Percentiles rank a stretch among this genome's conserved stretches.
Conservation (phyloP, 2,888 invertebrate genomes). For the Calameuta pallipes region DNA sequence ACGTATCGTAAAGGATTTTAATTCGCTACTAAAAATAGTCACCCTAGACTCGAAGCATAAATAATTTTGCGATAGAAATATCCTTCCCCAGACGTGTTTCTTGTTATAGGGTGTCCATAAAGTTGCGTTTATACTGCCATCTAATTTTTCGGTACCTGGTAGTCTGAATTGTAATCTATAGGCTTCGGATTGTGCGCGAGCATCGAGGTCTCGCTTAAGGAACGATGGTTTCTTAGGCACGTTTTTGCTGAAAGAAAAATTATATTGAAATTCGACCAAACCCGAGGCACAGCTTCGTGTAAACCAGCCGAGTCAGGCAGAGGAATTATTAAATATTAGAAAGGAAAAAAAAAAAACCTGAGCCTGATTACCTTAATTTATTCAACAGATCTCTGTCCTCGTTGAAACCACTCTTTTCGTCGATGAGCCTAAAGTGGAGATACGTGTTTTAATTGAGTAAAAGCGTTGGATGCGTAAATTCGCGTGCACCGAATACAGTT, state of each 20-base stretch:
- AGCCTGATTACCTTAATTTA: conserved; percentile 75
- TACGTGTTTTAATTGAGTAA: not conserved
- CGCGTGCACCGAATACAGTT: not conserved
- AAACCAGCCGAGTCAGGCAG: conserved; percentile 4
- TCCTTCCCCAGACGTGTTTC: conserved; percentile 85
- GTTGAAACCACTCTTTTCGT: conserved; percentile 91
- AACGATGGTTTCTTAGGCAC: conserved; percentile 91
- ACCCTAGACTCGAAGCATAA: conserved; percentile 97
- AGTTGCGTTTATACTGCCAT: conserved; percentile 92
- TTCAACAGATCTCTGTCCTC: conserved; percentile 87
- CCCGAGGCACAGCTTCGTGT: conserved; percentile 10
- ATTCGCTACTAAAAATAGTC: conserved; percentile 57
- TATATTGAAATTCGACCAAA: conserved; percentile 8
- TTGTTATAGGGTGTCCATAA: conserved; percentile 97
- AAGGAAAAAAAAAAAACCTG: conserved; percentile 25
- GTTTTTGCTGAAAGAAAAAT: conserved; percentile 73
- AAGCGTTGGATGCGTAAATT: not conserved
- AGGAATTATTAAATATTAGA: conserved; percentile 6
- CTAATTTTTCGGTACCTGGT: conserved; percentile 90
- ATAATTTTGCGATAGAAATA: conserved; percentile 94
- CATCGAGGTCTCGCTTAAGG: conserved; percentile 94
- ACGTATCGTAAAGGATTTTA: not conserved
- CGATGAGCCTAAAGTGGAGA: conserved; percentile 76
- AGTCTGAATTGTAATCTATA: conserved; percentile 88
- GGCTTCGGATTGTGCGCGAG: conserved; percentile 91